These are phyloP conservation scores for Scalopus aquaticus DNA, from an alignment of 2,113 vertebrate species.

Conservation along the genomic window DNA sequence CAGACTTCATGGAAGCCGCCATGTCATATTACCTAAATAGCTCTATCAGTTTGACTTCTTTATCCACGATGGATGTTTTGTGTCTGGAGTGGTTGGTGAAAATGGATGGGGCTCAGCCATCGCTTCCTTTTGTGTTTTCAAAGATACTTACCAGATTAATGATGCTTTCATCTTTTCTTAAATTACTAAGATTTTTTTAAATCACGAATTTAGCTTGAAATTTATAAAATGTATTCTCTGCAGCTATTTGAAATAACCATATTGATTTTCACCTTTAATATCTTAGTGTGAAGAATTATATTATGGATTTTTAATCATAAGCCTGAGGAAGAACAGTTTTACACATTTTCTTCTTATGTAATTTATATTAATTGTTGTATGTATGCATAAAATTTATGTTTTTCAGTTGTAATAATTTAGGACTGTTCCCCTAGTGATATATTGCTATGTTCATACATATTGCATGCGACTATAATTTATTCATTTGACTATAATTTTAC, in stretches of 20 bases:
- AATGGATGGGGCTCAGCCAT: background rate
- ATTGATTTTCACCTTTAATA: background rate
- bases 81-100: background rate
- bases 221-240: background rate
- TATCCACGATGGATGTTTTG: background rate
- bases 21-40: background rate
- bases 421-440: background rate
- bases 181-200: background rate
- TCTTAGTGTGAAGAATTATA: background rate
- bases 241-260: background rate
- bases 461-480: background rate
- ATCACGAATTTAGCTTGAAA: background rate
- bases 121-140: background rate
- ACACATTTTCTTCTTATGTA: background rate
- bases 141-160: slow-evolving; percentile 7
- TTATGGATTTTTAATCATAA: slow-evolving; percentile 13
- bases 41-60: background rate
- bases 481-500: background rate
- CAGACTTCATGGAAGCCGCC: background rate
- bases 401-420: background rate
- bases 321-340: background rate
- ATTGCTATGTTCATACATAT: background rate
- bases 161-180: background rate
- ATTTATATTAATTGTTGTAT: background rate
- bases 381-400: background rate